phyloP scores from a whole-genome alignment of 2,113 vertebrate species.

The Grus americana region DNA sequence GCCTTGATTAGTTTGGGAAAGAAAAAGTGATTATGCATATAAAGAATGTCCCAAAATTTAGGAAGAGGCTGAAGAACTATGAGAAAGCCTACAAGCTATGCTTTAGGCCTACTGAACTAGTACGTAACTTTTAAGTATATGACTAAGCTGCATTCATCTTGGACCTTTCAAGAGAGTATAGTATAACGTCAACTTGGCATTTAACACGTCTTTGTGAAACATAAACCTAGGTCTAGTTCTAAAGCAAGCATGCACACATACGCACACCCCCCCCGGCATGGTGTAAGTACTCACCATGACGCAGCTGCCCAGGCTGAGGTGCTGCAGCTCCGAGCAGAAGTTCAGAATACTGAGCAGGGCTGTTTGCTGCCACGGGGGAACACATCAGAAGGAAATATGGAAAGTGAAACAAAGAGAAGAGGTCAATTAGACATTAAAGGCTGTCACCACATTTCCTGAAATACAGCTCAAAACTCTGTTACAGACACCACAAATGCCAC shows the following conservation, averaged over 20 bases:
- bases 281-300: constrained; percentile 87
- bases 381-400: constrained; percentile 68
- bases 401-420: constrained; percentile 78
- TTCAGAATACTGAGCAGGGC: constrained; percentile 94
- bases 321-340: constrained; percentile 92
- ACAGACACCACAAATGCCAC: constrained; percentile 75
- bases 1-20: background rate
- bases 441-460: constrained; percentile 77
- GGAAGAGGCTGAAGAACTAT: background rate
- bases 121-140: background rate
- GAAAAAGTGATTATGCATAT: background rate
- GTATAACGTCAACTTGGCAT: background rate
- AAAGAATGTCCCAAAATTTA: background rate
- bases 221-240: background rate
- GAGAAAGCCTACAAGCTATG: background rate
- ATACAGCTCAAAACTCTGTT: constrained; percentile 72
- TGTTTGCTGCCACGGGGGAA: constrained; percentile 88
- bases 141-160: background rate
- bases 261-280: accelerated
- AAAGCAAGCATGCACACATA: accelerated
- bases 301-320: constrained; percentile 96
- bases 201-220: background rate
- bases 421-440: constrained; percentile 85
- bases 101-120: background rate
- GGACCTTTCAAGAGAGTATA: background rate